Conservation (phyloP, 1,140 invertebrate genomes). For the Drosophila suzukii region DNA sequence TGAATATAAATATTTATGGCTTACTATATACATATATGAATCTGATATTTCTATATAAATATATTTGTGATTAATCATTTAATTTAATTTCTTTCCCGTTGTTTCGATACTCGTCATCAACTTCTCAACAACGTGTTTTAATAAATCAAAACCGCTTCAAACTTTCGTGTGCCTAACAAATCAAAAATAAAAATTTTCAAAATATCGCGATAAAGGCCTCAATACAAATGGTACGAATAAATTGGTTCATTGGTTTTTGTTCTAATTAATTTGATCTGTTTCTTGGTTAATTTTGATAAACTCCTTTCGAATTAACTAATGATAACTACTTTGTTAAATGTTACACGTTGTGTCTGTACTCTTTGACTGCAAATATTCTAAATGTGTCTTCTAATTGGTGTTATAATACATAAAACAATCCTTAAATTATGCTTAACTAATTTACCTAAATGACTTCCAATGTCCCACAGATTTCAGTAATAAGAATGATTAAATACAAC, state of each 20-base stretch:
- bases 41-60: slow-evolving; percentile 52
- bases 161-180: slow-evolving; percentile 53
- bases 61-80: slow-evolving; percentile 80
- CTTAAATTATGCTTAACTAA: slow-evolving; percentile 21
- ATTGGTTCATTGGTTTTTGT: slow-evolving; percentile 68
- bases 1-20: slow-evolving; percentile 43
- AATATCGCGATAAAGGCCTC: slow-evolving; percentile 72
- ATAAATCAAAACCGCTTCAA: slow-evolving; percentile 60
- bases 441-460: slow-evolving; percentile 1
- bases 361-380: slow-evolving; percentile 45
- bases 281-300: slow-evolving; percentile 44
- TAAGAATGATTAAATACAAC: not conserved
- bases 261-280: slow-evolving; percentile 58
- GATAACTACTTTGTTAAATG: slow-evolving; percentile 50
- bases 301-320: slow-evolving; percentile 45
- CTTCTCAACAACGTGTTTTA: slow-evolving; percentile 60
- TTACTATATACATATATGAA: slow-evolving; percentile 44
- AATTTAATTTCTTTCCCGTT: slow-evolving; percentile 78
- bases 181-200: slow-evolving; percentile 21
- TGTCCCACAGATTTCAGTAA: not conserved
- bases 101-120: slow-evolving; percentile 73
- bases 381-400: slow-evolving; percentile 39
- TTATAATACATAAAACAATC: slow-evolving; percentile 13
- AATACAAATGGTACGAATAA: slow-evolving; percentile 84
- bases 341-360: slow-evolving; percentile 59